phyloP scores from a whole-genome alignment of 30 jellyfish, hydroid and myxozoan genomes.

The Aurelia sp. region DNA sequence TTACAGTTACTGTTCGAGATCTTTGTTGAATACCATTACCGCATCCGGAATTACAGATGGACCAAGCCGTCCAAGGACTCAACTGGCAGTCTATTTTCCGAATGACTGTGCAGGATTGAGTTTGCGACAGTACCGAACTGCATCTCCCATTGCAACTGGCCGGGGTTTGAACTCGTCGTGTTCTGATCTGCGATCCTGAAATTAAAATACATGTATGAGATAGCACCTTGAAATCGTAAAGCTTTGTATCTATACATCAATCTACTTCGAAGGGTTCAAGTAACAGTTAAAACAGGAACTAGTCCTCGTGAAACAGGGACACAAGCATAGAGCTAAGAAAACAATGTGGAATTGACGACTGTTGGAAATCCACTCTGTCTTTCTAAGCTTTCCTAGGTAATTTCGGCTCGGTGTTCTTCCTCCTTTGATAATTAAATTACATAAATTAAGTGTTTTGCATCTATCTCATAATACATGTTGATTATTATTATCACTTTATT shows the following conservation, averaged over 20 bases:
- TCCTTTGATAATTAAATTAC: too few relatives aligned
- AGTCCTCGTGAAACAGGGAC: too few relatives aligned
- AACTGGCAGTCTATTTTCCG: constrained; percentile 75
- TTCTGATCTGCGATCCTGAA: constrained; percentile 74
- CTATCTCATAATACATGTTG: too few relatives aligned
- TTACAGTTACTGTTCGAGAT: constrained; percentile 61
- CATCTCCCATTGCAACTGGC: constrained; percentile 82
- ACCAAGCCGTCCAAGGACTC: constrained; percentile 92
- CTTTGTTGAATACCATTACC: constrained; percentile 81
- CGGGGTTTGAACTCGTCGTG: constrained; percentile 61
- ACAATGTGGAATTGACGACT: too few relatives aligned
- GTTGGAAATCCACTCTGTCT: too few relatives aligned
- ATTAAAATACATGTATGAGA: neutral
- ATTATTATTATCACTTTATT: too few relatives aligned
- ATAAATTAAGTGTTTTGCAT: too few relatives aligned
- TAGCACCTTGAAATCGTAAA: neutral
- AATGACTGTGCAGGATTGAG: constrained; percentile 62
- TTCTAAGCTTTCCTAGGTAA: too few relatives aligned
- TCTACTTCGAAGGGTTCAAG: too few relatives aligned
- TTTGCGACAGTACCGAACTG: constrained; percentile 55
- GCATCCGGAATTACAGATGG: constrained; percentile 80
- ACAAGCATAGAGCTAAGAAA: too few relatives aligned
- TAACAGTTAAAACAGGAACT: too few relatives aligned
- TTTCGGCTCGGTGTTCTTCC: too few relatives aligned
- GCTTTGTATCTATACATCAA: neutral